Percentiles rank a stretch among this genome's conserved stretches.
phyloP scores from a whole-genome alignment of 2,797 vertebrate species.

The Caiman crocodilus region DNA sequence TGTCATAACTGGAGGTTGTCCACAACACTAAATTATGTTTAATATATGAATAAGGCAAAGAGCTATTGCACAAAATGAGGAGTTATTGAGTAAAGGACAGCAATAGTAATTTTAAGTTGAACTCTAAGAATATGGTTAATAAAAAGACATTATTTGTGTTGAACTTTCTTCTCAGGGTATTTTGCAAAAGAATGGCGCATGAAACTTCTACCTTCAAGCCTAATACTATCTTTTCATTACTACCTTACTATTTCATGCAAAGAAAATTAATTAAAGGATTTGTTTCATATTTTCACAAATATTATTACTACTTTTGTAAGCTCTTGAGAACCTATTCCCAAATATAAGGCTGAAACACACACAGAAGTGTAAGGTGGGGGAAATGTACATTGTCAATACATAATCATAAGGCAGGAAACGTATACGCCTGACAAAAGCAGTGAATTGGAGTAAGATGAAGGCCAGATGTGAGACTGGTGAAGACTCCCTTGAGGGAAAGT shows the following conservation, averaged over 20 bases:
- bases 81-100: neutral
- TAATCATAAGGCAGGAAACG: slow-evolving; percentile 56
- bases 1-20: neutral
- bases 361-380: neutral
- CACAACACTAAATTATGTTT: accelerated
- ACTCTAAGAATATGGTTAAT: neutral
- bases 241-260: slow-evolving; percentile 5
- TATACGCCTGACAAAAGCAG: slow-evolving; percentile 36
- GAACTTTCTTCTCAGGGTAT: neutral
- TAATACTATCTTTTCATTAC: slow-evolving; percentile 1
- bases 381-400: slow-evolving; percentile 39
- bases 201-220: neutral
- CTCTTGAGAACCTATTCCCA: neutral
- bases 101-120: neutral
- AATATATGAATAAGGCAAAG: neutral
- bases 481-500: neutral
- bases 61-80: neutral
- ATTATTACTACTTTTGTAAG: slow-evolving; percentile 35
- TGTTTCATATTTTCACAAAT: neutral
- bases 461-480: slow-evolving; percentile 43
- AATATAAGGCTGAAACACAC: slow-evolving; percentile 10
- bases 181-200: neutral
- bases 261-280: neutral
- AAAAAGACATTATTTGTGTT: neutral
- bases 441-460: slow-evolving; percentile 26